phyloP scores from a whole-genome alignment of 1,140 invertebrate genomes.

The Drosophila nebulosa region DNA sequence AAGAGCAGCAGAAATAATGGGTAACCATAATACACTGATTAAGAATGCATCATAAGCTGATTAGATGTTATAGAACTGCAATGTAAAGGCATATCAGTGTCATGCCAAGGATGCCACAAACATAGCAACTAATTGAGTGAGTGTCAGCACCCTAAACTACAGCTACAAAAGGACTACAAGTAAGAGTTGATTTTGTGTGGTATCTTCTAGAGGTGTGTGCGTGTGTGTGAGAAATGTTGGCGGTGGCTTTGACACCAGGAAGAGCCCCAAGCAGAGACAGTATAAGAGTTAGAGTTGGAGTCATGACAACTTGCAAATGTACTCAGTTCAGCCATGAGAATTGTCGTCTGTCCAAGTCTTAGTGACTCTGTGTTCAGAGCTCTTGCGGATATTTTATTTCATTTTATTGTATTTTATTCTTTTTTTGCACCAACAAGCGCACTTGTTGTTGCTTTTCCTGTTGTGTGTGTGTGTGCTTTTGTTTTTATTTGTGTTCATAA shows the following conservation, averaged over 20 bases:
- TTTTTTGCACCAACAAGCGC: slow-evolving; percentile 42
- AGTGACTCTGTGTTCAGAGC: slow-evolving; percentile 35
- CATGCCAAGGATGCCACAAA: slow-evolving; percentile 27
- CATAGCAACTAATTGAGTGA: slow-evolving; percentile 72
- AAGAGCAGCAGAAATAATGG: too few species aligned
- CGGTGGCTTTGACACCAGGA: slow-evolving; percentile 47
- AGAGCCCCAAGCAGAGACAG: slow-evolving; percentile 11
- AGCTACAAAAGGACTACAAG: slow-evolving; percentile 20
- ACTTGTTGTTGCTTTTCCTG: slow-evolving; percentile 61
- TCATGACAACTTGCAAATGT: slow-evolving; percentile 74
- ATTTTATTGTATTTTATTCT: slow-evolving; percentile 77
- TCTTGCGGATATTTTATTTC: slow-evolving; percentile 71
- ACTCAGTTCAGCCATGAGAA: slow-evolving; percentile 27
- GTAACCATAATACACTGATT: slow-evolving; percentile 2
- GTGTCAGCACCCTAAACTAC: slow-evolving; percentile 59
- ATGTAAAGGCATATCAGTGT: slow-evolving; percentile 55
- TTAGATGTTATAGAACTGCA: slow-evolving; percentile 28
- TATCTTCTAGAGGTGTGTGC: not conserved
- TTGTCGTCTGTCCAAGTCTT: slow-evolving; percentile 32
- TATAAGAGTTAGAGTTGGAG: not conserved
- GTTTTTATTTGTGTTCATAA: slow-evolving; percentile 78
- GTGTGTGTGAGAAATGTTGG: slow-evolving; percentile 13
- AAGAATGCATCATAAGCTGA: slow-evolving; percentile 54
- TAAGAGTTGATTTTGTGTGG: slow-evolving; percentile 21
- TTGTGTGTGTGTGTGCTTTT: slow-evolving; percentile 54